Base-by-base conservation (phyloP, 2,113 vertebrate species). In the Silurus meridionalis region DNA sequence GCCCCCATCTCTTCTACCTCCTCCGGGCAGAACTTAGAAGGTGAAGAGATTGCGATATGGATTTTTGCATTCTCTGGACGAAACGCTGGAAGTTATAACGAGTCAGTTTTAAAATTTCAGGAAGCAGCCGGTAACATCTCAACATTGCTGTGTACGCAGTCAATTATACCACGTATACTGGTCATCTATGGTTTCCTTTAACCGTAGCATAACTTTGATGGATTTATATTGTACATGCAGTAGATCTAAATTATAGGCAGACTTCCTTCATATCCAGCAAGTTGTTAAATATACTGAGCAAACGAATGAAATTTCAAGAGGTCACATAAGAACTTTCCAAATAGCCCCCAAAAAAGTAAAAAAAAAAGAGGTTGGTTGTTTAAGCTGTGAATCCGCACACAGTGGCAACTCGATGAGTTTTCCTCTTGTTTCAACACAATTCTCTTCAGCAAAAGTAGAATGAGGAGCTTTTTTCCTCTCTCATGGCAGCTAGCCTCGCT, bases 401-500 rank as follows among this genome's bases (percentile, higher is more conserved):
- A 78, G 80, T 66, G n/a, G 71, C 85, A 86, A 87, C 86, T 28
- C 19, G 15, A 37, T 77, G 23, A 46, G 48, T 67, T 80, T 83
- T 66, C 58, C 69, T 63, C 11, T 64, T 78, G 48, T 74, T 57
- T 83, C 50, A 83, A 75, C 8, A n/a, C 69, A 10, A 71, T 64
- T 87, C 79, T 85, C 83, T 87, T 85, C 60, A 74, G 86, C 80
- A 80, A 87, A 63, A 89, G 89, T 94, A 93, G 94, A 92, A 92
- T 93, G 92, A 93, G 92, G 94, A 96, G 92, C 94, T 93, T 93
- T 95, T 37, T 94, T 95, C 94, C 93, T 94, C 91, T 93, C 95
- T 95, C 95, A 94, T 94, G 97, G 97, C 97, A 98, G 97, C 97
- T 97, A 98, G 93, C 95, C 94, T 92, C 94, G 94, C 94, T 92